Conservation (phyloP, 2,797 vertebrate genomes). For the Phrynocephalus guinanensis region DNA sequence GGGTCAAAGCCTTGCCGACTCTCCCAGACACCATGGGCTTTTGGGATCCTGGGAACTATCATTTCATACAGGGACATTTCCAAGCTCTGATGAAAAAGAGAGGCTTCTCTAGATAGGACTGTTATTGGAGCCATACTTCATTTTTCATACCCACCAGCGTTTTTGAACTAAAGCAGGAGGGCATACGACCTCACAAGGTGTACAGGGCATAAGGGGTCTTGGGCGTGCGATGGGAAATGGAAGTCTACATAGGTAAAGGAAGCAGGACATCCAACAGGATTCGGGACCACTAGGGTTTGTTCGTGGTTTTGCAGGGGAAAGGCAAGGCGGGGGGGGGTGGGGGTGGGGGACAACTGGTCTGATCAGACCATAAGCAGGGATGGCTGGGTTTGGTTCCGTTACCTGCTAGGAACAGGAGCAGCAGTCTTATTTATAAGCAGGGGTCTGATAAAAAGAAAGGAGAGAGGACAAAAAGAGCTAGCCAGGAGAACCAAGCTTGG, state of each 20-base stretch:
- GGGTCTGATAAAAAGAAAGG: slow-evolving; percentile 12
- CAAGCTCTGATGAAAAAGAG: too few relatives aligned
- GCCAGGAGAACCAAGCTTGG: background rate
- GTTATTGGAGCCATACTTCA: background rate
- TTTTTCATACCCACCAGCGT: background rate
- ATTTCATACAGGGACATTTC: too few relatives aligned
- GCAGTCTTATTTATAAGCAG: slow-evolving; percentile 5
- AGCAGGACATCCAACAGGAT: background rate
- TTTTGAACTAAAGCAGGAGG: background rate
- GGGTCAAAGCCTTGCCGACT: too few relatives aligned
- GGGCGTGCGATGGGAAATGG: background rate
- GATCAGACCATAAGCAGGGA: background rate
- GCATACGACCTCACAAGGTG: background rate
- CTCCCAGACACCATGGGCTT: too few relatives aligned
- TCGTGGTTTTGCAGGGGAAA: background rate
- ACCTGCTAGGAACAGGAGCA: slow-evolving; percentile 13
- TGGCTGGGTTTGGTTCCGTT: slow-evolving; percentile 5
- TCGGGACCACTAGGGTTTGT: background rate
- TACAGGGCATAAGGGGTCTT: background rate
- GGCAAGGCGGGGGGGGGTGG: background rate
- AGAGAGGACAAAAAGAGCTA: slow-evolving; percentile 11
- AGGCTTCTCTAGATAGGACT: background rate
- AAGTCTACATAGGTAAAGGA: background rate
- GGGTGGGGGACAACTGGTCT: background rate
- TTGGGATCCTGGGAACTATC: too few relatives aligned